Base-by-base conservation (phyloP, 2,113 vertebrate genomes). In the Dermatemys mawii region DNA sequence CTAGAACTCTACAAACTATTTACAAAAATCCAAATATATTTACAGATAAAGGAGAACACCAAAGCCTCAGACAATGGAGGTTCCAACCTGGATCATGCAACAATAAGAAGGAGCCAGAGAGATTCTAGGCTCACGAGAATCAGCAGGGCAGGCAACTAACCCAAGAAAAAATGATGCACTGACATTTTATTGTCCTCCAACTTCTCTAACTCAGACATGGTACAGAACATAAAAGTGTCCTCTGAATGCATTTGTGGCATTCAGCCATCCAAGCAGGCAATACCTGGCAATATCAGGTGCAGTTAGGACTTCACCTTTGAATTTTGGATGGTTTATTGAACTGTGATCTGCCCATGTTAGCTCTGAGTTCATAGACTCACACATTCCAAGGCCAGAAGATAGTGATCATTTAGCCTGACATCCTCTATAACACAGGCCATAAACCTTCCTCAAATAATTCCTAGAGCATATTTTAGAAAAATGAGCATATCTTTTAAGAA, bases 111-210 rank as follows among this genome's bases (percentile, higher is more conserved):
- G 26, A 27, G 27, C 54, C 5, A 5, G 26, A 55, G 54, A 55
- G 54, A 11, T 93, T 80, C 19, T 89, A 89, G 54, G 83, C n/a
- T 92, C 41, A 78, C 8, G 1, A 79, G n/a, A 91, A 91, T 76
- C 82, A 75, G n/a, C 38, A 46, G 29, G 78, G 50, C 94, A 81
- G 53, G 11, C 11, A 95, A 79, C 32, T 87, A 83, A 86, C 2
- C 5, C 54, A 54, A 54, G 44, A 84, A 91, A 78, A 93, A 90
- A 67, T 67, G 55, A 35, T 35, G 22, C 19, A 63, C 60, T 17
- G n/a, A 32, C 0, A 76, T 80, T 73, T 8, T 19, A 22, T 48
- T 84, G 3, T 88, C 8, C 3, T 21, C 3, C 4, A 55, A 12
- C 3, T 1, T 17, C 80, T 48, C 73, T 60, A 17, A 81, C 0